Conservation (phyloP, 2,888 invertebrate species). For the Sylvicola cinctus region DNA sequence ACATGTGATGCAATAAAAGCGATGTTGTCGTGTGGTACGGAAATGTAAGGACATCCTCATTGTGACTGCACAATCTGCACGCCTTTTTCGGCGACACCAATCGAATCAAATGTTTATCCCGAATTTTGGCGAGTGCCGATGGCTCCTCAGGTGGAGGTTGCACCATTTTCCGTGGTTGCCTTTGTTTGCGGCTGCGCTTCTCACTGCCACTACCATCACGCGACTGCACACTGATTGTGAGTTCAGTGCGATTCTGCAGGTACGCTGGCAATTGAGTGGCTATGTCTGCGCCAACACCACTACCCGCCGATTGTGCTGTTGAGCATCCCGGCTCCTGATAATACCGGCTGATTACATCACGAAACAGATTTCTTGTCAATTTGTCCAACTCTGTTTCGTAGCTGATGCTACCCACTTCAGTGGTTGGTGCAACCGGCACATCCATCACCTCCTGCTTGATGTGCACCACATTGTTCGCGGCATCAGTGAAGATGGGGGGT, state of each 20-base stretch:
- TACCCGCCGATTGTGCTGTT: not conserved
- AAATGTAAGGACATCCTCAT: conserved; percentile 15
- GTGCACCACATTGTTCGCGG: not conserved
- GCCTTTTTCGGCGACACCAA: conserved; percentile 20
- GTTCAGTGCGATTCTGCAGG: conserved; percentile 22
- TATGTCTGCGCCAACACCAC: conserved; percentile 11
- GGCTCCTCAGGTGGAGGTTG: conserved; percentile 2
- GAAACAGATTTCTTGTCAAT: not conserved
- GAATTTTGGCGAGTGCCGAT: conserved; percentile 9
- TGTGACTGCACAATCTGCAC: conserved; percentile 17
- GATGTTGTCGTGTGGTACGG: conserved; percentile 29
- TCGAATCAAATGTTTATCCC: conserved; percentile 25
- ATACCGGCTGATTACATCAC: too few relatives aligned
- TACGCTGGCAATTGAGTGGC: not conserved
- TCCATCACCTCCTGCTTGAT: not conserved
- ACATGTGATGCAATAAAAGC: conserved; percentile 28
- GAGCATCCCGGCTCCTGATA: not conserved
- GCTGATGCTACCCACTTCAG: not conserved
- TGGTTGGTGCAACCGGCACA: not conserved
- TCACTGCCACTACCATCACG: conserved; percentile 10
- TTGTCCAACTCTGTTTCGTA: not conserved
- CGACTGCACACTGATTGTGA: conserved; percentile 19
- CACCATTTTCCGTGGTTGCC: conserved; percentile 25
- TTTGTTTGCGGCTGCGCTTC: conserved; percentile 29
- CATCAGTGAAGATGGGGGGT: not conserved